phyloP scores from a whole-genome alignment of 1,140 invertebrate species.

The Drosophila suzukii region DNA sequence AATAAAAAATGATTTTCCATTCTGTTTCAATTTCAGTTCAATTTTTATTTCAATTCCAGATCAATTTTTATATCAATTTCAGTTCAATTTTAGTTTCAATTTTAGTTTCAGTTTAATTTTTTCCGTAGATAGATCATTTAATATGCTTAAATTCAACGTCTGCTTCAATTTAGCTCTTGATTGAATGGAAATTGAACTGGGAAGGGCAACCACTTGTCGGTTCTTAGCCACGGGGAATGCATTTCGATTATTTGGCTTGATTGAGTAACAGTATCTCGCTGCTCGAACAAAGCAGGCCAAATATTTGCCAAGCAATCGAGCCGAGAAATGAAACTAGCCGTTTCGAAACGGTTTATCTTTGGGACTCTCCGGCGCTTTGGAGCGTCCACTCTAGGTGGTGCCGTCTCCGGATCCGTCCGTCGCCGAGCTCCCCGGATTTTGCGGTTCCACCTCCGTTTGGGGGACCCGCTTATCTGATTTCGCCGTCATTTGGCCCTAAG shows the following conservation, averaged over 20 bases:
- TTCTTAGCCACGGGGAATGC: background rate
- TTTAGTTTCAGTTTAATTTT: too few species aligned
- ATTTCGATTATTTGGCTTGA: conserved; percentile 46
- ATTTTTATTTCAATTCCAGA: background rate
- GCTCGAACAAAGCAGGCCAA: conserved; percentile 68
- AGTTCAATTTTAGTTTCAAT: background rate
- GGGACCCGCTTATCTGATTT: conserved; percentile 26
- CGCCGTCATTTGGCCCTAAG: conserved; percentile 13
- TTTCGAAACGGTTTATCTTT: conserved; percentile 68
- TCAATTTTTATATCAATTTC: background rate
- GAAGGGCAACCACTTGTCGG: conserved; percentile 26
- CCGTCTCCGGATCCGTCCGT: background rate
- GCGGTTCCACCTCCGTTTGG: conserved; percentile 17
- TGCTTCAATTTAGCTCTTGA: too few species aligned
- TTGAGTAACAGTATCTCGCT: conserved; percentile 57
- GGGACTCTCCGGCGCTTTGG: conserved; percentile 10
- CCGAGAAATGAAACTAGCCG: conserved; percentile 72
- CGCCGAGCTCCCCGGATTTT: conserved; percentile 1
- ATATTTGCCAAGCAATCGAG: conserved; percentile 80
- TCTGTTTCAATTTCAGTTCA: background rate
- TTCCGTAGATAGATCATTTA: too few species aligned
- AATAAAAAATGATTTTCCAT: too few species aligned
- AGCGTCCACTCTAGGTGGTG: conserved; percentile 40
- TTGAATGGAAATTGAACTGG: background rate
- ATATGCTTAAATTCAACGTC: too few species aligned